Percentiles rank a stretch among this genome's conserved stretches.
phyloP scores from a whole-genome alignment of 2,797 vertebrate genomes.

The Lagorchestes hirsutus region DNA sequence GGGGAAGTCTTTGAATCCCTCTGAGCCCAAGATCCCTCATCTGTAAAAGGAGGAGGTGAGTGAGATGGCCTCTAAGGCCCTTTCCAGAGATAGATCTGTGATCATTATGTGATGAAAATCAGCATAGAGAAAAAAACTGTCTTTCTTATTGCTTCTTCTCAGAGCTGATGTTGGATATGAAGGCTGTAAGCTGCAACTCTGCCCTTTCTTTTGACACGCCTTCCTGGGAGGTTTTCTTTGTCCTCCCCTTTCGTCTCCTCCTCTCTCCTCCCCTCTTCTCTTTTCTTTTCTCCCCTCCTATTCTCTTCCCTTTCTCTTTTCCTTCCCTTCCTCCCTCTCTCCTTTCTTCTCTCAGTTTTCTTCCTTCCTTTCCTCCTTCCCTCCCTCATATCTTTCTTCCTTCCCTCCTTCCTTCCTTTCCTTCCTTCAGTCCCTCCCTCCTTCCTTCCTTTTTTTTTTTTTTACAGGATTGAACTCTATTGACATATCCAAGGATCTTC shows the following conservation, averaged over 20 bases:
- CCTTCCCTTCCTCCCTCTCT: no score
- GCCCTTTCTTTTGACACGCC: neutral
- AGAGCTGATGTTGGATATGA: neutral
- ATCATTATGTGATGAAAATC: neutral
- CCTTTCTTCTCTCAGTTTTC: accelerated
- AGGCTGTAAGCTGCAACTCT: neutral
- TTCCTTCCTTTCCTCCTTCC: accelerated
- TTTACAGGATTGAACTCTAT: neutral
- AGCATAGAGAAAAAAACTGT: neutral
- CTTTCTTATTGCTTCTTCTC: no score
- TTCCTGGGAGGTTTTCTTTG: neutral
- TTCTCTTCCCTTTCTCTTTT: no score
- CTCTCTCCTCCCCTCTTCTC: no score
- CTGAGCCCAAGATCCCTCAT: neutral
- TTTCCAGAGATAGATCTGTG: neutral
- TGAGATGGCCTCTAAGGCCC: no score
- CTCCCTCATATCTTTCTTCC: accelerated
- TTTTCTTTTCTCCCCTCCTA: no score
- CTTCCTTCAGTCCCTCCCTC: neutral
- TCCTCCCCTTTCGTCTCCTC: neutral
- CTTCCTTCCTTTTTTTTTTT: neutral
- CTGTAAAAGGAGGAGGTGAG: neutral
- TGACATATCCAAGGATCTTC: neutral
- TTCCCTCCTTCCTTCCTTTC: accelerated
- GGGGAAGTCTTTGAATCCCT: neutral